These are phyloP conservation scores for Odontesthes bonariensis DNA, from an alignment of 2,113 vertebrate genomes.

Conservation along the genomic window DNA sequence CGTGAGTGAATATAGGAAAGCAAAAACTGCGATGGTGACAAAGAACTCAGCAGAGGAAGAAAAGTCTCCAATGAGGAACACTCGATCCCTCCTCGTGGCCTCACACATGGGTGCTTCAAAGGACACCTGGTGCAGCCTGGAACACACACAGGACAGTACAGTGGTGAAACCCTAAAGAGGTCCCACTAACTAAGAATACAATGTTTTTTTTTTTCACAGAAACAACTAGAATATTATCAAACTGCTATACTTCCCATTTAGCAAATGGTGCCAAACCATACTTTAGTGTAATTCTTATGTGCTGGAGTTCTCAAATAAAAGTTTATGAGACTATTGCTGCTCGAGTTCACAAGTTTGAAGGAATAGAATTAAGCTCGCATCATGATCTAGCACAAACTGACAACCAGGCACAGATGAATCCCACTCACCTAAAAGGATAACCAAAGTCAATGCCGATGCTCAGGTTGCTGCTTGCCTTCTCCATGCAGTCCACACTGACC, in stretches of 20 bases:
- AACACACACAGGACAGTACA: constrained; percentile 19
- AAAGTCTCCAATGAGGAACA: constrained; percentile 93
- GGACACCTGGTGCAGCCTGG: constrained; percentile 93
- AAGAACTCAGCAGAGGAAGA: constrained; percentile 99
- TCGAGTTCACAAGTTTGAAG: neutral
- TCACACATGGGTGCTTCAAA: constrained; percentile 94
- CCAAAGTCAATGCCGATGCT: constrained; percentile 92
- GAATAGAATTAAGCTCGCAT: neutral
- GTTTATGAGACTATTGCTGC: no score
- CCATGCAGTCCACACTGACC: constrained; percentile 96
- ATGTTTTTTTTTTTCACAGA: neutral
- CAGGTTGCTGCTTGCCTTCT: constrained; percentile 96
- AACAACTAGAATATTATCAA: no score
- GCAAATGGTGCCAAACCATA: neutral
- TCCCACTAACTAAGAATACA: neutral
- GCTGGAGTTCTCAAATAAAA: neutral
- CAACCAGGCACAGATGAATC: neutral
- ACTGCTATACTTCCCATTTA: no score
- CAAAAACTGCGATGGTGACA: constrained; percentile 95
- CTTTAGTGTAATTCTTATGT: neutral
- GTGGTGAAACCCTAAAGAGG: neutral
- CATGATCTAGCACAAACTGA: neutral
- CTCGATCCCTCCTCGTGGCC: constrained; percentile 86
- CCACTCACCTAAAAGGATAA: constrained; percentile 95
- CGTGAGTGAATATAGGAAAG: constrained; percentile 94